A percentile compares a stretch with the other conserved stretches of the same genome.
phyloP scores from a whole-genome alignment of 2,888 invertebrate species.

The Dysmachus trigonus region DNA sequence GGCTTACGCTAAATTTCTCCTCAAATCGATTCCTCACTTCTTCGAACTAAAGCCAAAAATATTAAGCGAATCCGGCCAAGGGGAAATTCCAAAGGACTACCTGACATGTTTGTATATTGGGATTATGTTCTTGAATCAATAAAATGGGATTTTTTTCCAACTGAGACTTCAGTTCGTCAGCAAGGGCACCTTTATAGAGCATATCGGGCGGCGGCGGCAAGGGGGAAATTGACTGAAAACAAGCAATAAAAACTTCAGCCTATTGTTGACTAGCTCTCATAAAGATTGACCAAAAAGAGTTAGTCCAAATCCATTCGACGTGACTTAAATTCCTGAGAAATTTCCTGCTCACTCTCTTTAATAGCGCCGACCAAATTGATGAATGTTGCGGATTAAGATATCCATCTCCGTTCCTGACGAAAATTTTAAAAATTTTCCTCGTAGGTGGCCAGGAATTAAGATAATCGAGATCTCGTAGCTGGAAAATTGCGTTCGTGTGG shows the following conservation, averaged over 20 bases:
- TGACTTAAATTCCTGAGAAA: conserved; percentile 18
- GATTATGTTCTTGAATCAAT: conserved; percentile 27
- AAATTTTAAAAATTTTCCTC: neutral
- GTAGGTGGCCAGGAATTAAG: neutral
- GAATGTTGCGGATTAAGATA: neutral
- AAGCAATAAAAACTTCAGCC: conserved; percentile 10
- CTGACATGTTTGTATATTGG: conserved; percentile 31
- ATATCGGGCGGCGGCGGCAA: neutral
- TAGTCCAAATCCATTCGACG: neutral
- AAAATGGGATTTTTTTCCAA: neutral
- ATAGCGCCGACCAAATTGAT: neutral
- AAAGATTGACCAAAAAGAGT: conserved; percentile 28
- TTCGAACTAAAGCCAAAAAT: neutral
- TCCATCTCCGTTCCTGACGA: neutral
- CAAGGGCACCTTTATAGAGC: neutral
- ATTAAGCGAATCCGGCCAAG: neutral
- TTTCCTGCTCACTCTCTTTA: neutral
- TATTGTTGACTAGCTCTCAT: neutral
- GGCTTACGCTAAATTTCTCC: conserved; percentile 15
- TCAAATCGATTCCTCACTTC: conserved; percentile 2
- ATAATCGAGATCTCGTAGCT: neutral
- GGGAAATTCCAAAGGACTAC: neutral
- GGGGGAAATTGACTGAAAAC: conserved; percentile 1
- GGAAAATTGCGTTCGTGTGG: neutral
- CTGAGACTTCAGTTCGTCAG: neutral